Conservation (phyloP, 1,140 invertebrate genomes). For the Limonius californicus region DNA sequence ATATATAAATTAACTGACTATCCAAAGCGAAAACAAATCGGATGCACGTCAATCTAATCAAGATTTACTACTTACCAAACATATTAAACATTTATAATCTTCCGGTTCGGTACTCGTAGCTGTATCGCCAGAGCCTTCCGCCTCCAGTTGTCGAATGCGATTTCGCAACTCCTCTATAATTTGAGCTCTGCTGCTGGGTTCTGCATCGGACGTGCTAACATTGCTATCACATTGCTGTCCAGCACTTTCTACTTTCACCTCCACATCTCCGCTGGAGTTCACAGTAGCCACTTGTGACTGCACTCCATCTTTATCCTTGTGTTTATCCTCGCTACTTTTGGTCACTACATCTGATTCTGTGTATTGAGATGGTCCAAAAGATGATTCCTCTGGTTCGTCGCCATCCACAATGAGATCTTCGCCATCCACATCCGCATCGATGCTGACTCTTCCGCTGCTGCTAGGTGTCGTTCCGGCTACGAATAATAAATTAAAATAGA, state of each 20-base stretch:
- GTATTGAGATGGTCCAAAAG: constrained; percentile 68
- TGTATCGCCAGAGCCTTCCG: constrained; percentile 46
- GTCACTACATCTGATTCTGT: constrained; percentile 58
- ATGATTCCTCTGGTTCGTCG: constrained; percentile 60
- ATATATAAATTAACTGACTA: too few species aligned
- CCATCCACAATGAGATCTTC: constrained; percentile 72
- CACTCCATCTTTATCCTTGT: constrained; percentile 39
- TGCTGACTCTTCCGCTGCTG: constrained; percentile 32
- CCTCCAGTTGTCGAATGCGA: constrained; percentile 63
- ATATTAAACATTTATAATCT: constrained; percentile 68
- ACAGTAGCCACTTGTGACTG: constrained; percentile 46
- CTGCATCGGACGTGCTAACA: constrained; percentile 48
- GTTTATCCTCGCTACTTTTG: constrained; percentile 23
- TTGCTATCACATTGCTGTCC: constrained; percentile 47
- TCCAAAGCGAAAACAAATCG: too few species aligned
- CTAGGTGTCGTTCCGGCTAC: constrained; percentile 26
- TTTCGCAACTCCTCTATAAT: constrained; percentile 64
- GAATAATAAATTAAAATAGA: neutral
- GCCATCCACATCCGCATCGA: constrained; percentile 56
- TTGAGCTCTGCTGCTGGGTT: constrained; percentile 52
- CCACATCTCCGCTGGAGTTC: constrained; percentile 46
- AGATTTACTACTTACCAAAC: constrained; percentile 64
- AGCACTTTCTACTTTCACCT: constrained; percentile 40
- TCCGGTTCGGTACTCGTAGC: constrained; percentile 38
- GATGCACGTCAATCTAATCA: too few species aligned